These are phyloP conservation scores for Salarias fasciatus DNA, from an alignment of 2,797 vertebrate genomes.

Conservation along the genomic window DNA sequence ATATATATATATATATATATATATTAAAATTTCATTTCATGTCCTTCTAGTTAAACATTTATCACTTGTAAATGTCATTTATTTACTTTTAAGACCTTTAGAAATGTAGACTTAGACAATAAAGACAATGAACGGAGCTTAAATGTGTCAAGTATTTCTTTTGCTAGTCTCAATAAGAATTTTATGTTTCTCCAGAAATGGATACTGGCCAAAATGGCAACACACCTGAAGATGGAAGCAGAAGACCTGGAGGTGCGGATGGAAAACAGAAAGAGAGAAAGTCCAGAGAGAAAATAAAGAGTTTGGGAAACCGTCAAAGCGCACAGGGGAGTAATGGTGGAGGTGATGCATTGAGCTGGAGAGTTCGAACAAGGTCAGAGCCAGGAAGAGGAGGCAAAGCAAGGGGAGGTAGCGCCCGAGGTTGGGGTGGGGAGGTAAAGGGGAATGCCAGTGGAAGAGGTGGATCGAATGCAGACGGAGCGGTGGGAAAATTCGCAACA, in stretches of 20 bases:
- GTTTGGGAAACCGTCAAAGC: background rate
- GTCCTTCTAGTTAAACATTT: background rate
- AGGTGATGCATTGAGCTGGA: background rate
- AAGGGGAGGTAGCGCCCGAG: background rate
- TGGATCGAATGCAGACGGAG: too few relatives aligned
- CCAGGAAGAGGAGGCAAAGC: background rate
- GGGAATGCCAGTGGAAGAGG: too few relatives aligned
- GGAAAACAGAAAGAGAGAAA: background rate
- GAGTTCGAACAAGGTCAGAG: constrained; percentile 23
- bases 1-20: too few relatives aligned
- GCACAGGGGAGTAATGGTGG: background rate
- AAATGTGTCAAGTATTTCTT: background rate
- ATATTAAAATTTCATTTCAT: background rate
- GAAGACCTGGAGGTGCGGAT: background rate
- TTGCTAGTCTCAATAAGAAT: constrained; percentile 7
- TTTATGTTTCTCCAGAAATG: constrained; percentile 26
- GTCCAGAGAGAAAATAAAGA: constrained; percentile 3
- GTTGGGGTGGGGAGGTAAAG: background rate
- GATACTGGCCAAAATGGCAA: constrained; percentile 32
- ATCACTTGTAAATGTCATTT: too few relatives aligned
- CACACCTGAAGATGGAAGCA: background rate
- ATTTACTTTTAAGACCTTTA: too few relatives aligned
- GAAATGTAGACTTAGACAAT: too few relatives aligned
- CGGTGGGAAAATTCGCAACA: too few relatives aligned
- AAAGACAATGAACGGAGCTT: too few relatives aligned